phyloP scores from a whole-genome alignment of 2,888 invertebrate genomes.

The Clanis bilineata region DNA sequence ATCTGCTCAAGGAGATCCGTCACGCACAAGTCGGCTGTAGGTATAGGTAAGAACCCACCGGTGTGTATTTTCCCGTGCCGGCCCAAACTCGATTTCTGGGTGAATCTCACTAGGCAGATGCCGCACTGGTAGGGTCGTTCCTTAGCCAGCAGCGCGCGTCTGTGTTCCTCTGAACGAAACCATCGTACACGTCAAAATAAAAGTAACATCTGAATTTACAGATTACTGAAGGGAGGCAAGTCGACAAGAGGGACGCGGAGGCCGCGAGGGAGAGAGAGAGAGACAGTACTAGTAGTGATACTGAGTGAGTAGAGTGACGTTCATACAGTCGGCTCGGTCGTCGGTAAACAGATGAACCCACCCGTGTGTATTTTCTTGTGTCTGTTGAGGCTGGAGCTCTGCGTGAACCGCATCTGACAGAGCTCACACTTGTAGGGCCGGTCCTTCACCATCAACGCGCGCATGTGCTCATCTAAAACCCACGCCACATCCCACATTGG shows the following conservation, averaged over 20 bases:
- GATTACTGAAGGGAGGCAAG: constrained; percentile 21
- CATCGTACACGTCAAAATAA: constrained; percentile 58
- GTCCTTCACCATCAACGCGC: constrained; percentile 79
- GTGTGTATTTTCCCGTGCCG: constrained; percentile 86
- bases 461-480: constrained; percentile 81
- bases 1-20: constrained; percentile 66
- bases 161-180: constrained; percentile 77
- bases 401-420: constrained; percentile 87
- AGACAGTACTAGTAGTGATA: no score
- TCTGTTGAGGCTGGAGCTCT: constrained; percentile 87
- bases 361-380: constrained; percentile 87
- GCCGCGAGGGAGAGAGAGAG: constrained; percentile 3
- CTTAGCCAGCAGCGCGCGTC: constrained; percentile 74
- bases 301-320: constrained; percentile 17
- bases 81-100: constrained; percentile 86
- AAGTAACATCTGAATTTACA: constrained; percentile 34
- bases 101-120: constrained; percentile 85
- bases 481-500: no score
- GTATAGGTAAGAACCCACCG: constrained; percentile 67
- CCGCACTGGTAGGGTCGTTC: constrained; percentile 84
- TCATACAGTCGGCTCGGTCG: constrained; percentile 46
- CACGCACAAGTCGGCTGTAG: constrained; percentile 62
- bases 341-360: constrained; percentile 65
- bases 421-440: constrained; percentile 86
- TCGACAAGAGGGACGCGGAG: neutral